Conservation (phyloP, 2,797 vertebrate species). For the Mallotus villosus region DNA sequence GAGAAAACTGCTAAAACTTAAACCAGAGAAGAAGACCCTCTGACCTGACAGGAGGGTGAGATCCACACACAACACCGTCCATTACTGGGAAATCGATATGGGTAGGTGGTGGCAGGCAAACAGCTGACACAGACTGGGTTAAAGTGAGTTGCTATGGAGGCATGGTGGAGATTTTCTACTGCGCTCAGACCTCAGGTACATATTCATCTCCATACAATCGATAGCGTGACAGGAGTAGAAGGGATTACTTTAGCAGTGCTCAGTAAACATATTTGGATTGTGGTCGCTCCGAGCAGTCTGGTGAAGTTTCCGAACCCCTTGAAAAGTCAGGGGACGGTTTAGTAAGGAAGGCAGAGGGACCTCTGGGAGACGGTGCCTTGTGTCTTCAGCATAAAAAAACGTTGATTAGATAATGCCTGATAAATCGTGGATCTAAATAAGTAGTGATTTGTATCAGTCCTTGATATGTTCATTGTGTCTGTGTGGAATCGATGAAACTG, state of each 20-base stretch:
- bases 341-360: too few relatives aligned
- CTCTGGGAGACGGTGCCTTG: too few relatives aligned
- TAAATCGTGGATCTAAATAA: too few relatives aligned
- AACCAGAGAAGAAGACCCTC: slow-evolving; percentile 14
- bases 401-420: too few relatives aligned
- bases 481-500: too few relatives aligned
- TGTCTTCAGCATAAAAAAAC: too few relatives aligned
- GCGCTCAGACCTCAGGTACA: background rate
- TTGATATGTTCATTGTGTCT: too few relatives aligned
- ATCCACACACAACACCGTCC: slow-evolving; percentile 56
- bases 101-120: slow-evolving; percentile 44
- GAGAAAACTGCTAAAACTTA: slow-evolving; percentile 14
- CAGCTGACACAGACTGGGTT: slow-evolving; percentile 37
- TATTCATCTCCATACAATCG: slow-evolving; percentile 16
- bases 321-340: too few relatives aligned
- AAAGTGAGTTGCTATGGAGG: slow-evolving; percentile 14
- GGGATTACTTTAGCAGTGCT: background rate
- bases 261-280: slow-evolving; percentile 23
- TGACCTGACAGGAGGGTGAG: slow-evolving; percentile 16
- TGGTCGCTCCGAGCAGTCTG: slow-evolving; percentile 8
- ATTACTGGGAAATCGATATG: slow-evolving; percentile 63
- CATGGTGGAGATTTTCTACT: slow-evolving; percentile 11
- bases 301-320: slow-evolving; percentile 32
- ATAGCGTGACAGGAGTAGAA: background rate
- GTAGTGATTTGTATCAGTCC: too few relatives aligned